phyloP scores from a whole-genome alignment of 2,113 vertebrate genomes.

The Salvelinus sp. region DNA sequence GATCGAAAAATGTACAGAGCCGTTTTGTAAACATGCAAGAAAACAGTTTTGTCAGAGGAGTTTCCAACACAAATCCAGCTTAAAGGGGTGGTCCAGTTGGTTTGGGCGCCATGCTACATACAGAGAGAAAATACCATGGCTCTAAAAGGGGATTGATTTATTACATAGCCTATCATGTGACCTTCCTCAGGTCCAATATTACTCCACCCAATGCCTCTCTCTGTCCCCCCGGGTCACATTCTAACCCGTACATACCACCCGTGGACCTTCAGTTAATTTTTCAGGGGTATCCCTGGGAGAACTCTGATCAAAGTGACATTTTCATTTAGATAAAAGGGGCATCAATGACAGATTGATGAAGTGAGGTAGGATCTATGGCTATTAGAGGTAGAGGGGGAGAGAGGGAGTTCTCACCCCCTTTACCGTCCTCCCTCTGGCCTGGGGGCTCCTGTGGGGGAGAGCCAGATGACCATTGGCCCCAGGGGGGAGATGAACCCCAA shows the following conservation, averaged over 20 bases:
- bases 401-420: slow-evolving; percentile 7
- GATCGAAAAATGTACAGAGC: slow-evolving; percentile 38
- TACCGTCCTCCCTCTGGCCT: not conserved
- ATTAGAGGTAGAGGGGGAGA: slow-evolving; percentile 34
- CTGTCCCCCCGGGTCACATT: slow-evolving; percentile 16
- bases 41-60: slow-evolving; percentile 33
- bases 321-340: slow-evolving; percentile 54
- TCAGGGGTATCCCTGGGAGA: slow-evolving; percentile 46
- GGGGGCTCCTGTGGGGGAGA: slow-evolving; percentile 30
- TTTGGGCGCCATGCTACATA: slow-evolving; percentile 37
- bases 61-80: slow-evolving; percentile 11
- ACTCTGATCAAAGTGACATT: slow-evolving; percentile 48
- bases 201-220: slow-evolving; percentile 17
- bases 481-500: slow-evolving; percentile 16
- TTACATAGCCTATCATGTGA: slow-evolving; percentile 36
- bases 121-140: slow-evolving; percentile 18
- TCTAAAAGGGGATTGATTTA: slow-evolving; percentile 38
- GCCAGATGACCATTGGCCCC: slow-evolving; percentile 1
- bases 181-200: slow-evolving; percentile 16
- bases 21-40: slow-evolving; percentile 70
- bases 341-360: slow-evolving; percentile 58
- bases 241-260: slow-evolving; percentile 56
- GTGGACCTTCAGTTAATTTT: slow-evolving; percentile 46
- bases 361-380: slow-evolving; percentile 60
- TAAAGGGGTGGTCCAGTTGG: slow-evolving; percentile 7